phyloP scores from a whole-genome alignment of 2,888 invertebrate species.

The Asteroscopus sphinx region DNA sequence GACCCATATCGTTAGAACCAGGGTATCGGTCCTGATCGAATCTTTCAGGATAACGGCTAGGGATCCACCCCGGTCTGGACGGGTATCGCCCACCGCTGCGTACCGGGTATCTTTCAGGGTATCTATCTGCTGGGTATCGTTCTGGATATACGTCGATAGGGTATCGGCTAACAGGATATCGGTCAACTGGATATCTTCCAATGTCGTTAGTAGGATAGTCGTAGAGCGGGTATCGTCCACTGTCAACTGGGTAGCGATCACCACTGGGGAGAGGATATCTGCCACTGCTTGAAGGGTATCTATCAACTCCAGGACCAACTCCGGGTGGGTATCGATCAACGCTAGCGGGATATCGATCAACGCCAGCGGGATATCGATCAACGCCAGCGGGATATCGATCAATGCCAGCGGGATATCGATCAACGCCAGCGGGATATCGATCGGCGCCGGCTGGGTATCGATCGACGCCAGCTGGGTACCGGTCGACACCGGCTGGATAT shows the following conservation, averaged over 20 bases:
- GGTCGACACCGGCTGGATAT: conserved; percentile 87
- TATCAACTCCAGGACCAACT: conserved; percentile 68
- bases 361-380: conserved; percentile 73
- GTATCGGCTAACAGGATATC: conserved; percentile 70
- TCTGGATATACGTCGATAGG: conserved; percentile 72
- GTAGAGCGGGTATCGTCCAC: conserved; percentile 75
- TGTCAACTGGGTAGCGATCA: conserved; percentile 81
- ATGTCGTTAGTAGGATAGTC: conserved; percentile 68
- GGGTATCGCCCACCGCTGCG: conserved; percentile 77
- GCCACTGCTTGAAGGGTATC: conserved; percentile 66
- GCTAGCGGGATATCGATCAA: conserved; percentile 81
- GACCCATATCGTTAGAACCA: conserved; percentile 78
- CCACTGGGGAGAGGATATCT: conserved; percentile 67
- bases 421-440: conserved; percentile 87
- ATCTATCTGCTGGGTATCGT: conserved; percentile 79
- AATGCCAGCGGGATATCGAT: conserved; percentile 87
- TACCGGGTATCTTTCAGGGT: conserved; percentile 77
- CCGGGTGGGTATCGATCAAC: conserved; percentile 75
- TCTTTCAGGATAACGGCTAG: conserved; percentile 85
- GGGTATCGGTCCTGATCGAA: conserved; percentile 84
- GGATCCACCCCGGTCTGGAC: conserved; percentile 70
- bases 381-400: conserved; percentile 78
- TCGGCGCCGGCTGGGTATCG: conserved; percentile 84
- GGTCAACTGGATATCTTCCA: conserved; percentile 77
- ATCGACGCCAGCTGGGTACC: conserved; percentile 80